Evolutionary conservation across 2,797 vertebrate species (phyloP), one percentile per base, ranked within the genome.

Genomic region (Aplochiton taeniatus): DNA sequence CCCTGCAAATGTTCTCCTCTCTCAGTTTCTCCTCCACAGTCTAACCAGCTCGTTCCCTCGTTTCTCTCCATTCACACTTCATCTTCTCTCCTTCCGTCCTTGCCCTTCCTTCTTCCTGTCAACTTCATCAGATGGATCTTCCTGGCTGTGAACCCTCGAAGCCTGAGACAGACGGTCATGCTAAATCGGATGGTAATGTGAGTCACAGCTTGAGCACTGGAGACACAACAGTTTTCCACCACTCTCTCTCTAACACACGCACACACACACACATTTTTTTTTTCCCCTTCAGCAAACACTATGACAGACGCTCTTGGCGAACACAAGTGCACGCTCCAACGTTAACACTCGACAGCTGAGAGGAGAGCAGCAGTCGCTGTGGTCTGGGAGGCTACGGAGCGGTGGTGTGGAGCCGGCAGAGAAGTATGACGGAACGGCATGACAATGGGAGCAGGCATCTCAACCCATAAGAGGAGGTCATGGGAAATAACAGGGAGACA

Each of bases 71-170:
- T 31, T 31, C 31, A 31, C 6, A 2, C 64, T 10, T 44, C 16
- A 17, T 17, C 43, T 47, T 74, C 57, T 57, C 16, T 43, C n/a
- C n/a, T n/a, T n/a, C n/a, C n/a, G 9, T 42, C 16, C 66, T 31
- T 69, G 13, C 47, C 48, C 10, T 11, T 19, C n/a, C 43, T 31
- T 57, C 51, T 45, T 65, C 48, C 42, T 49, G 56, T 70, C 66
- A 44, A 57, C 52, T 31, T 64, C 16, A 42, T 56, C 55, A 70
- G 72, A 70, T 69, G 75, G 69, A 70, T 68, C 63, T 79, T 70
- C 69, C 62, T 72, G 76, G 59, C 20, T 62, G 76, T 70, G 78
- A 83, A 70, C 78, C 55, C 45, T 63, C 63, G 74, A 62, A 74
- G 67, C 63, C 49, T 0, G 44, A 75, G 64, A 75, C 77, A 74